phyloP scores from a whole-genome alignment of 2,113 vertebrate species.

The Thunnus maccoyii region DNA sequence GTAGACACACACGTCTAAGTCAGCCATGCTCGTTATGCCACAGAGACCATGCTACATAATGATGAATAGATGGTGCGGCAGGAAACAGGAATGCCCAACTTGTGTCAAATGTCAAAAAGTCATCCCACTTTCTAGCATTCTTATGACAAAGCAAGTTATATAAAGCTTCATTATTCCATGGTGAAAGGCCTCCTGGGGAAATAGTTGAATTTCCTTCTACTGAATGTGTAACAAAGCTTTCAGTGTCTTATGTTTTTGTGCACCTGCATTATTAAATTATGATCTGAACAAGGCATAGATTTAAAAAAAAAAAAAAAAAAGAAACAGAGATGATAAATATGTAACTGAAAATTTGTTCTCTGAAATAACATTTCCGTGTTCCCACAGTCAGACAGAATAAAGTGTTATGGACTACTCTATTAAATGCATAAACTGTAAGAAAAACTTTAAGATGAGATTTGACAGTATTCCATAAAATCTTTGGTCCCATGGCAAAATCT shows the following conservation, averaged over 20 bases:
- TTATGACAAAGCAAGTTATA: slow-evolving; percentile 38
- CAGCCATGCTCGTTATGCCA: slow-evolving; percentile 41
- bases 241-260: not conserved
- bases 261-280: not conserved
- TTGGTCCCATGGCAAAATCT: slow-evolving; percentile 46
- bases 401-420: not conserved
- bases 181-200: not conserved
- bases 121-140: slow-evolving; percentile 1
- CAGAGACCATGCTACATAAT: slow-evolving; percentile 22
- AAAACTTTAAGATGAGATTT: slow-evolving; percentile 25
- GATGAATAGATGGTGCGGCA: slow-evolving; percentile 32
- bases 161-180: slow-evolving; percentile 20
- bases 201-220: not conserved
- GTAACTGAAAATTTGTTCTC: not conserved
- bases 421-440: slow-evolving; percentile 3
- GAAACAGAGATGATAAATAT: not conserved
- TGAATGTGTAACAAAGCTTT: not conserved
- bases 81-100: slow-evolving; percentile 3
- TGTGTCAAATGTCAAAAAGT: slow-evolving; percentile 28
- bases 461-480: slow-evolving; percentile 45
- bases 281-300: not conserved
- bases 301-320: not conserved
- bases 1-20: slow-evolving; percentile 3
- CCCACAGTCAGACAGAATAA: not conserved
- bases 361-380: not conserved